Evolutionary conservation across 2,888 invertebrate genomes (phyloP).

Genomic region (Merodon equestris): DNA sequence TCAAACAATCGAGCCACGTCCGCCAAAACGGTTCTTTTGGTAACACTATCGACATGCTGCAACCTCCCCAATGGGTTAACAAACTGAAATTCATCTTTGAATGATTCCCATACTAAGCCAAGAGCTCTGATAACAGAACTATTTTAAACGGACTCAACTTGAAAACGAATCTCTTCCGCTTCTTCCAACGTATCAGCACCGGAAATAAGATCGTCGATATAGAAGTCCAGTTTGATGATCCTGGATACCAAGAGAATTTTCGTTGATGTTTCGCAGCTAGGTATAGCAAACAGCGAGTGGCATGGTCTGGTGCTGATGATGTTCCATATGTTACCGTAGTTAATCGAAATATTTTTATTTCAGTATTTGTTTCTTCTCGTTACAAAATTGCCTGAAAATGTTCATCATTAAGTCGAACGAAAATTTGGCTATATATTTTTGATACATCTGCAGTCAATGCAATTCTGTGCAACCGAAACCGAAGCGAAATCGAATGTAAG

Average conservation of each 20-base stretch:
- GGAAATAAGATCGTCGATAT: constrained; percentile 64
- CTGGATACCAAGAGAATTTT: constrained; percentile 62
- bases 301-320: constrained; percentile 55
- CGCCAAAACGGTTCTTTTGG: constrained; percentile 52
- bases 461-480: constrained; percentile 18
- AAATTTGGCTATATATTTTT: constrained; percentile 27
- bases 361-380: constrained; percentile 8
- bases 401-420: background rate
- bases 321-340: constrained; percentile 29
- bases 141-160: constrained; percentile 41
- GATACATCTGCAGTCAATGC: constrained; percentile 29
- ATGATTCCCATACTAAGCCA: too few species aligned
- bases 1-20: constrained; percentile 46
- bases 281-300: constrained; percentile 31
- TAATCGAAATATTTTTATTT: constrained; percentile 33
- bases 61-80: too few species aligned
- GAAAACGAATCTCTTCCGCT: constrained; percentile 37
- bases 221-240: constrained; percentile 62
- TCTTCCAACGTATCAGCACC: constrained; percentile 47
- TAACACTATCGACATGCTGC: too few species aligned
- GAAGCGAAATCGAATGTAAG: constrained; percentile 27
- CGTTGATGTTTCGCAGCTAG: constrained; percentile 45
- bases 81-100: too few species aligned
- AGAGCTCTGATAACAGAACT: too few species aligned
- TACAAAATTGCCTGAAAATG: constrained; percentile 9